Conservation (phyloP, 2,113 vertebrate species). For the Polypterus senegalus region DNA sequence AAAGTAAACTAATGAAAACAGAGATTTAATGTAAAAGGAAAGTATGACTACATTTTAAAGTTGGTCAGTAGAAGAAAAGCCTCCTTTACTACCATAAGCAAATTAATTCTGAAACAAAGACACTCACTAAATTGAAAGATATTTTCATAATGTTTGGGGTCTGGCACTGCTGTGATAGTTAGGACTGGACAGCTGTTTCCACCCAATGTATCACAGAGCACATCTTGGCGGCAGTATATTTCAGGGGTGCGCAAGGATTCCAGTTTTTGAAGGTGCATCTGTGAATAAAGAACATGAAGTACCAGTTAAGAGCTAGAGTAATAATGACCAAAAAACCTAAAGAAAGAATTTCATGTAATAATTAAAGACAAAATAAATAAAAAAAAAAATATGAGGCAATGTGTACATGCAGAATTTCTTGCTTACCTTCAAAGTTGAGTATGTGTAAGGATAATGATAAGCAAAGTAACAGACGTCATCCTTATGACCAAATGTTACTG, state of each 20-base stretch:
- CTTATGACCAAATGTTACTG: slow-evolving; percentile 80
- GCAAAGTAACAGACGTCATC: slow-evolving; percentile 97
- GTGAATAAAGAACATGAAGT: background rate
- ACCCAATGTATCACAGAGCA: slow-evolving; percentile 78
- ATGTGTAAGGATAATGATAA: slow-evolving; percentile 95
- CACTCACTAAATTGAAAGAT: slow-evolving; percentile 90
- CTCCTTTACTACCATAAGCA: too few relatives aligned
- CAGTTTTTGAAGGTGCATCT: slow-evolving; percentile 93
- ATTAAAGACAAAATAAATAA: too few relatives aligned
- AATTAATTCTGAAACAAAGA: too few relatives aligned
- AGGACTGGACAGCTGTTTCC: slow-evolving; percentile 86
- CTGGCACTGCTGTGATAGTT: slow-evolving; percentile 94
- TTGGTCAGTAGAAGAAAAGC: too few relatives aligned
- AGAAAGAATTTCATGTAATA: too few relatives aligned
- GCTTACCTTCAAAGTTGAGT: slow-evolving; percentile 82
- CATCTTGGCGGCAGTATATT: slow-evolving; percentile 82
- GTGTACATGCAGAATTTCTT: background rate
- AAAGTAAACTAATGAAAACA: too few relatives aligned
- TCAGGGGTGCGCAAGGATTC: slow-evolving; percentile 70
- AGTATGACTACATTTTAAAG: too few relatives aligned
- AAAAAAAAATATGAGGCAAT: too few relatives aligned
- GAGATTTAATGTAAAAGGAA: too few relatives aligned
- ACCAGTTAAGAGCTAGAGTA: too few relatives aligned
- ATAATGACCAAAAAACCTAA: too few relatives aligned
- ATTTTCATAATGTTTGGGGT: slow-evolving; percentile 76